Conservation (phyloP, 2,797 vertebrate genomes). For the Eulemur rubriventer region DNA sequence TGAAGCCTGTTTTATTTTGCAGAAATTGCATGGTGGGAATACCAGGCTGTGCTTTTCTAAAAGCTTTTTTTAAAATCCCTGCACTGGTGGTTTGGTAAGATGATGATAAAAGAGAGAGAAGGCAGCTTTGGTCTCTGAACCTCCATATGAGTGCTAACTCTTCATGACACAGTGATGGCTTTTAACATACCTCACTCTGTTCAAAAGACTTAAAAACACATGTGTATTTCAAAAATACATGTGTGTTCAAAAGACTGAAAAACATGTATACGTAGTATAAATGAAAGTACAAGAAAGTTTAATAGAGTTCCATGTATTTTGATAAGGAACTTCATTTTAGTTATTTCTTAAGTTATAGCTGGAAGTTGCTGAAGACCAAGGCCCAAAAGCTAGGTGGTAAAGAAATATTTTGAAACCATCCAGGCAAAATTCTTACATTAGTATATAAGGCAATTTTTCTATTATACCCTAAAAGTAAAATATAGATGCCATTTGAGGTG, state of each 20-base stretch:
- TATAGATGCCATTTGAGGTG: neutral
- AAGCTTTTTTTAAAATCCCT: too few relatives aligned
- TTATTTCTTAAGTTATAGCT: neutral
- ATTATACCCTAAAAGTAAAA: neutral
- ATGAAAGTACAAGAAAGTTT: neutral
- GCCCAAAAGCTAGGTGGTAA: neutral
- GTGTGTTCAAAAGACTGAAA: neutral
- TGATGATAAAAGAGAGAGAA: neutral
- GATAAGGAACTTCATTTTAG: neutral
- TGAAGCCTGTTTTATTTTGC: neutral
- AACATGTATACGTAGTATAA: rapidly evolving
- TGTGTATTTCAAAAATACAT: neutral
- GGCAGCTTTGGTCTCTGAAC: neutral
- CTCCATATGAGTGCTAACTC: neutral
- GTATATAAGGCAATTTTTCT: neutral
- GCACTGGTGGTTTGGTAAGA: neutral
- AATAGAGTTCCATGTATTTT: neutral
- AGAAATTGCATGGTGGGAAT: neutral
- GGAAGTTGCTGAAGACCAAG: neutral
- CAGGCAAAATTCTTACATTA: neutral
- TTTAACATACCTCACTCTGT: neutral
- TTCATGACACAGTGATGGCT: neutral
- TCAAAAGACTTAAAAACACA: neutral
- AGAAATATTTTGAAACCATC: neutral
- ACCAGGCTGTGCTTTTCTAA: neutral